Base-by-base conservation (phyloP, 2,797 vertebrate species). In the Acipenser transmontanus region DNA sequence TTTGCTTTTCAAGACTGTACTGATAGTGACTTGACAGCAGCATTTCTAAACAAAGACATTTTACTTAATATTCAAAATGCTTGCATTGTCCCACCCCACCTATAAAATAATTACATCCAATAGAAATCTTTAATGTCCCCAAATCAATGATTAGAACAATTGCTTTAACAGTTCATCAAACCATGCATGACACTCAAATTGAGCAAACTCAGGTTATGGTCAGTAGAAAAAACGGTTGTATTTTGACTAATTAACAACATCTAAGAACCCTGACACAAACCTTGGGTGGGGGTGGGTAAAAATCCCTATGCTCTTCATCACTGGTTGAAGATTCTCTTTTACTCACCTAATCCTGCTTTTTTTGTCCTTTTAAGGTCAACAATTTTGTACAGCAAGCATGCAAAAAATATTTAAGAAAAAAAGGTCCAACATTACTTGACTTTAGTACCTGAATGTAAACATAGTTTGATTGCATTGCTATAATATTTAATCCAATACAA, bases 321-420 rank as follows among this genome's bases (percentile, higher is more conserved):
- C 34, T 34, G 34, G 34, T 34, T 34, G 34, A 12, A 56, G 50
- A 47, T 1, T 81, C 79, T 63, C 75, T 72, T 68, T 81, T 80
- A 63, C 83, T 83, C 77, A 91, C 88, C 85, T 76, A 6, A 14
- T 6, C 20, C 47, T 80, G 74, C 11, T 74, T 84, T 20, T 76
- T 88, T 0, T 72, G 52, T 62, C 83, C 79, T 70, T 85, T 93
- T 84, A 96, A 98, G 90, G 84, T 12, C 57, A 52, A 84, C 75
- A 65, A 10, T 7, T 50, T 11, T 7, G 20, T n/a, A 17, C 13
- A 47, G 14, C 52, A 11, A 13, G 7, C 48, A 20, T 34, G 60
- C 10, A 61, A 13, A 1, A 61, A 13, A 61, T 54, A 47, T 12
- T 12, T 7, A 13, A 14, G 6, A 47, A 66, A 48, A 61, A 6